Evolutionary conservation across 2,888 invertebrate genomes (phyloP).

Genomic region (Drosophila kambysellisi): DNA sequence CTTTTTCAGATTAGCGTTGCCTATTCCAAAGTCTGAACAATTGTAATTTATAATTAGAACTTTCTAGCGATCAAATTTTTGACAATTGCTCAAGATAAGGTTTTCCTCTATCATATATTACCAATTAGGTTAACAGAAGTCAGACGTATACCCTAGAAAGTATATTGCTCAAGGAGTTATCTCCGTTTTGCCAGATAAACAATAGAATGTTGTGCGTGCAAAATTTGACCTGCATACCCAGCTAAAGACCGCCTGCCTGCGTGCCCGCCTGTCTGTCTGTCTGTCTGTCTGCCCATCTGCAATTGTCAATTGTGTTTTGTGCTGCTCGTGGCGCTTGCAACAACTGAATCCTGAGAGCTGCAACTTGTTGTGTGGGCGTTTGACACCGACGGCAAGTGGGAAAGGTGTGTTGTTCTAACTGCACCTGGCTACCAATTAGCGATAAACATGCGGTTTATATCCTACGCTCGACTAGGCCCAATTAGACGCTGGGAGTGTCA

Average conservation of each 20-base stretch:
- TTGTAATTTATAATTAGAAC: neutral
- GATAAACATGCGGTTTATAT: slow-evolving; percentile 39
- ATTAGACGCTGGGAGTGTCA: slow-evolving; percentile 30
- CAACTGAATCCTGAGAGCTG: slow-evolving; percentile 37
- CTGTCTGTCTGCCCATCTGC: neutral
- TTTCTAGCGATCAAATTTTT: neutral
- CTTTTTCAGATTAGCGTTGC: neutral
- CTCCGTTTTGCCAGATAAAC: neutral
- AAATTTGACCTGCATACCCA: slow-evolving; percentile 31
- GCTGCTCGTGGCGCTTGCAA: slow-evolving; percentile 42
- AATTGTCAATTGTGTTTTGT: slow-evolving; percentile 14
- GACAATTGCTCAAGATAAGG: neutral
- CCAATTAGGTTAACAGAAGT: neutral
- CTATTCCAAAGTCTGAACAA: neutral
- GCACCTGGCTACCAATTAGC: slow-evolving; percentile 57
- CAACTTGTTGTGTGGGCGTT: slow-evolving; percentile 65
- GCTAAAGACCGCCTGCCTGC: slow-evolving; percentile 8
- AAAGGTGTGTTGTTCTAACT: slow-evolving; percentile 30
- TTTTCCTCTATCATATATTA: neutral
- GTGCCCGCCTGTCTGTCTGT: no score
- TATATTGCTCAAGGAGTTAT: no score
- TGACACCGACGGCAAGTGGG: slow-evolving; percentile 48
- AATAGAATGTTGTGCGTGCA: slow-evolving; percentile 3
- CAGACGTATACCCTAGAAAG: neutral
- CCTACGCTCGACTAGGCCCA: slow-evolving; percentile 51